A percentile compares a stretch with the other conserved stretches of the same genome.
Conservation (phyloP, 2,113 vertebrate species). For the Misgurnus anguillicaudatus region DNA sequence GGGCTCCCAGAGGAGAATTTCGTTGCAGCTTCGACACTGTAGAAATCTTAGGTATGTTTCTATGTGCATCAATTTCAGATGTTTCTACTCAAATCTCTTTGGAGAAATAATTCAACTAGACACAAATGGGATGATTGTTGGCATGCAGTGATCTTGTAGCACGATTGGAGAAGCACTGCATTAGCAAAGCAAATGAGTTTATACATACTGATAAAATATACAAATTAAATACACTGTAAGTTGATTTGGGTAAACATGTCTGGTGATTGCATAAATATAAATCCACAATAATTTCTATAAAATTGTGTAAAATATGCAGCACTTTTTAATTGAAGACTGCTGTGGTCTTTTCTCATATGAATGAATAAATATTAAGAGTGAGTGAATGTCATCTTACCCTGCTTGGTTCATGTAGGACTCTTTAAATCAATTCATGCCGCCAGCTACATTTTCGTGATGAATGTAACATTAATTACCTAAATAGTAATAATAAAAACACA, state of each 20-base stretch:
- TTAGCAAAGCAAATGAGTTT: too few relatives aligned
- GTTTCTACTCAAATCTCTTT: not conserved
- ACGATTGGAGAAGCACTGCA: too few relatives aligned
- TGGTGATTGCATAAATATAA: too few relatives aligned
- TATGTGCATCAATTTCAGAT: not conserved
- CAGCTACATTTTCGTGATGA: slow-evolving; percentile 2
- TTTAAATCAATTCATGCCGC: not conserved
- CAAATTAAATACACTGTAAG: too few relatives aligned
- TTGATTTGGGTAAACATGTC: too few relatives aligned
- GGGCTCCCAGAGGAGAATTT: slow-evolving; percentile 10
- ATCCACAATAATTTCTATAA: too few relatives aligned
- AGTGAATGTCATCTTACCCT: not conserved
- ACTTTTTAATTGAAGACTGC: too few relatives aligned
- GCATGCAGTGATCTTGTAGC: not conserved
- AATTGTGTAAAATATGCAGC: too few relatives aligned
- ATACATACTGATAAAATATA: too few relatives aligned
- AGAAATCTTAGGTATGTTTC: not conserved
- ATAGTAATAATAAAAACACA: slow-evolving; percentile 50
- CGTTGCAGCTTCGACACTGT: not conserved
- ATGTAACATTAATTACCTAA: slow-evolving; percentile 44
- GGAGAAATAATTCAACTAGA: not conserved
- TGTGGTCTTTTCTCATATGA: too few relatives aligned
- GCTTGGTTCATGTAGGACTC: not conserved
- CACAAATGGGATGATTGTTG: not conserved
- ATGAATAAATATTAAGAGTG: too few relatives aligned